phyloP scores from a whole-genome alignment of 1,140 invertebrate genomes.

The Hyles euphorbiae region DNA sequence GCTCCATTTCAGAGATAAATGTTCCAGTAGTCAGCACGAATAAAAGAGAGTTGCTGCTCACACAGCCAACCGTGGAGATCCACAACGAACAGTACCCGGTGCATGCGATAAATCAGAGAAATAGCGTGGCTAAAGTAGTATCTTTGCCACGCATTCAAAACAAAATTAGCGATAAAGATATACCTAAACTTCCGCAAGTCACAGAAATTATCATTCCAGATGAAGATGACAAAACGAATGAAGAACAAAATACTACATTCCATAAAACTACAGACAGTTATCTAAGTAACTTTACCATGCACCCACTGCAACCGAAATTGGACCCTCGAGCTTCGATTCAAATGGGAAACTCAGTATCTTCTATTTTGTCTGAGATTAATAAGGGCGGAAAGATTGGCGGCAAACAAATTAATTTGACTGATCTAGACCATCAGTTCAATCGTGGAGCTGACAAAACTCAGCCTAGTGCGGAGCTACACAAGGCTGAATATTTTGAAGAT shows the following conservation, averaged over 20 bases:
- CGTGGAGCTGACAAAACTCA: conserved; percentile 43
- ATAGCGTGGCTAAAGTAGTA: conserved; percentile 67
- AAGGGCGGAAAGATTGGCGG: conserved; percentile 62
- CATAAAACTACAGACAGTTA: conserved; percentile 53
- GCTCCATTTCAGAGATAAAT: conserved; percentile 80
- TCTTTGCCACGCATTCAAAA: conserved; percentile 67
- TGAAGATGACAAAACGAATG: conserved; percentile 71
- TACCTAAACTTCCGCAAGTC: conserved; percentile 78
- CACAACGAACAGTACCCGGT: conserved; percentile 69
- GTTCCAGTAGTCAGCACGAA: conserved; percentile 76
- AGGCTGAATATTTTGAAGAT: conserved; percentile 65
- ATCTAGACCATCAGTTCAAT: conserved; percentile 64
- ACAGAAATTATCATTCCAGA: conserved; percentile 79
- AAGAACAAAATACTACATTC: conserved; percentile 45
- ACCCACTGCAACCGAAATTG: conserved; percentile 63
- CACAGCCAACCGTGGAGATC: conserved; percentile 72
- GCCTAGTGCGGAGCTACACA: conserved; percentile 44
- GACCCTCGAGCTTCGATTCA: conserved; percentile 72
- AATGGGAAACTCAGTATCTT: conserved; percentile 78
- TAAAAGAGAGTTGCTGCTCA: conserved; percentile 70
- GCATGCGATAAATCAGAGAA: conserved; percentile 51
- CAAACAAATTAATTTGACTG: conserved; percentile 65
- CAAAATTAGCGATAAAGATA: conserved; percentile 75
- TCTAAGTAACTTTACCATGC: conserved; percentile 58
- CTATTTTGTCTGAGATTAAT: conserved; percentile 77